phyloP scores from a whole-genome alignment of 2,113 vertebrate species.

The Paratilapia polleni region DNA sequence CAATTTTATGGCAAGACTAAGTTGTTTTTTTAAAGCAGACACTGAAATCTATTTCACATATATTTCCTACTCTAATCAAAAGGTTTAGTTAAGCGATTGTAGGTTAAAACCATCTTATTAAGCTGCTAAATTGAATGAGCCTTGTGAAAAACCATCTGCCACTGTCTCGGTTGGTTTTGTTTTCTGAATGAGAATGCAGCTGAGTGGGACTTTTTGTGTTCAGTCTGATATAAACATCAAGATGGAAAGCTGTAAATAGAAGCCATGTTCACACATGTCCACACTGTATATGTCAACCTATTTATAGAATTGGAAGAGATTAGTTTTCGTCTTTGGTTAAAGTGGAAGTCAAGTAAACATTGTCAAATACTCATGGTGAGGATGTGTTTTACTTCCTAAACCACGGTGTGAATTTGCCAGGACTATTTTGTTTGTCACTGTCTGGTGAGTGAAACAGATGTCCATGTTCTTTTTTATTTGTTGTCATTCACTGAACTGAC shows the following conservation, averaged over 20 bases:
- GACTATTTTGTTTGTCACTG: neutral
- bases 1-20: neutral
- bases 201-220: constrained; percentile 10
- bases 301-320: neutral
- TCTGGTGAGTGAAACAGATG: constrained; percentile 11
- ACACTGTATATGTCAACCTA: neutral
- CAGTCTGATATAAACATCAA: neutral
- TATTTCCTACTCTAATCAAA: constrained; percentile 46
- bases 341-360: neutral
- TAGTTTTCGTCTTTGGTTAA: neutral
- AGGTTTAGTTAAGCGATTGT: constrained; percentile 43
- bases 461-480: constrained; percentile 47
- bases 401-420: neutral
- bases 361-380: neutral
- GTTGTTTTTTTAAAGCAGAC: constrained; percentile 34
- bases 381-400: neutral
- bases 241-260: constrained; percentile 16
- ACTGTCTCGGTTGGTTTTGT: constrained; percentile 13
- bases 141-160: constrained; percentile 63
- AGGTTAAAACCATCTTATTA: constrained; percentile 59
- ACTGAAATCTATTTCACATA: constrained; percentile 53
- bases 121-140: constrained; percentile 59
- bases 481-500: constrained; percentile 60
- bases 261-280: neutral
- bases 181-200: constrained; percentile 50